These are phyloP conservation scores for Eupleurogrammus muticus DNA, from an alignment of 2,797 vertebrate species.

Conservation along the genomic window DNA sequence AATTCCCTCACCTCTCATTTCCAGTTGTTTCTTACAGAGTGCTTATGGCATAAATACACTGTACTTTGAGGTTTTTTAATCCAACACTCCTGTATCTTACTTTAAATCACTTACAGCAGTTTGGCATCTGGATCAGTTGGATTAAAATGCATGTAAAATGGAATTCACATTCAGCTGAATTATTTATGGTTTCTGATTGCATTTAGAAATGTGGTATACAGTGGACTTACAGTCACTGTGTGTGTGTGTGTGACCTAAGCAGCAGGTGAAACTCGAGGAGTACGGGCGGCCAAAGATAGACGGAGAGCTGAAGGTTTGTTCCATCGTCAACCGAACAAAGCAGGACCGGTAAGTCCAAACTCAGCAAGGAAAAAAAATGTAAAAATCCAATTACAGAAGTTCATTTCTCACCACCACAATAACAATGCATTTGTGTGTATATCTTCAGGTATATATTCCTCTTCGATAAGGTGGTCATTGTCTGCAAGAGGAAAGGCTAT, in stretches of 20 bases:
- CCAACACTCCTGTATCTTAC: no score
- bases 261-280: slow-evolving; percentile 97
- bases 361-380: not conserved
- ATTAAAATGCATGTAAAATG: not conserved
- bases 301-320: slow-evolving; percentile 95
- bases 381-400: no score
- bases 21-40: not conserved
- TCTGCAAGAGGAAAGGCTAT: slow-evolving; percentile 96
- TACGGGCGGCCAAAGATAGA: slow-evolving; percentile 98
- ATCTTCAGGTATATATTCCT: slow-evolving; percentile 94
- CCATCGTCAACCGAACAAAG: slow-evolving; percentile 95
- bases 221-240: slow-evolving; percentile 38
- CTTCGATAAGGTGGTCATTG: slow-evolving; percentile 98
- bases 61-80: not conserved
- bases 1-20: not conserved
- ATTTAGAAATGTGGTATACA: not conserved
- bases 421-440: slow-evolving; percentile 15
- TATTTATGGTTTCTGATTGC: slow-evolving; percentile 16
- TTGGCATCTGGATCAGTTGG: not conserved
- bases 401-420: not conserved
- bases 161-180: slow-evolving; percentile 3
- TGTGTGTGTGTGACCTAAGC: slow-evolving; percentile 62
- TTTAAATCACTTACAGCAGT: not conserved
- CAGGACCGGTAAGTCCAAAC: slow-evolving; percentile 91
- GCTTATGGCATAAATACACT: not conserved